phyloP scores from a whole-genome alignment of 2,888 invertebrate genomes.

The Mythimna ferrago region DNA sequence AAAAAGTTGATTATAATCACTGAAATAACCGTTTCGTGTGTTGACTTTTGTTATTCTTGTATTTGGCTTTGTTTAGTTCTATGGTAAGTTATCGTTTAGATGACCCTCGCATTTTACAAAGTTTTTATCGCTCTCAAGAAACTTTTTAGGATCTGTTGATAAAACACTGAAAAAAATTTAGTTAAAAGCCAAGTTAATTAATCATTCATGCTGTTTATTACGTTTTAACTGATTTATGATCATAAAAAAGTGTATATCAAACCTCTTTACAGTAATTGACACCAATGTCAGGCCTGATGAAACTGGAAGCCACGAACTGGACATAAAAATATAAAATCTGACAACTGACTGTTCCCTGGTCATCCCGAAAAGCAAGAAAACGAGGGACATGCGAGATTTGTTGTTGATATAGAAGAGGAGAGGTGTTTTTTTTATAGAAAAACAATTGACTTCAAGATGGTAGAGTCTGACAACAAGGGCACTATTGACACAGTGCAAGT shows the following conservation, averaged over 20 bases:
- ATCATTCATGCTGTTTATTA: background rate
- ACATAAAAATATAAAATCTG: slow-evolving; percentile 66
- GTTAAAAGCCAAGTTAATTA: background rate
- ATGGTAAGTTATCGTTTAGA: slow-evolving; percentile 31
- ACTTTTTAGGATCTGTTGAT: slow-evolving; percentile 6
- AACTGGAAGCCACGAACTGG: slow-evolving; percentile 47
- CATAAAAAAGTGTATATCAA: slow-evolving; percentile 7
- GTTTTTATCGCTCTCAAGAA: background rate
- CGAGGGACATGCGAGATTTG: slow-evolving; percentile 63
- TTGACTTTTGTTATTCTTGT: slow-evolving; percentile 13
- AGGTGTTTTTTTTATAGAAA: slow-evolving; percentile 49
- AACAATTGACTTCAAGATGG: slow-evolving; percentile 74
- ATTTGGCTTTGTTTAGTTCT: slow-evolving; percentile 17
- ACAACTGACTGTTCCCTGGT: slow-evolving; percentile 65
- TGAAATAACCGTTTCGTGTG: slow-evolving; percentile 3
- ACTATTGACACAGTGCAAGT: slow-evolving; percentile 93
- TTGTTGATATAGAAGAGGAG: slow-evolving; percentile 47
- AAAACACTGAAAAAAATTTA: background rate
- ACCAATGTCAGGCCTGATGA: slow-evolving; percentile 54
- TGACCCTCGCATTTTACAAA: background rate
- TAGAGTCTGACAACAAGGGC: slow-evolving; percentile 77
- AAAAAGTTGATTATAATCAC: slow-evolving; percentile 12
- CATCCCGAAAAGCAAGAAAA: slow-evolving; percentile 62
- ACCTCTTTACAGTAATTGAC: slow-evolving; percentile 67
- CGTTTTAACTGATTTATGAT: background rate